Conservation (phyloP, 2,113 vertebrate genomes). For the Callaeas wilsoni region DNA sequence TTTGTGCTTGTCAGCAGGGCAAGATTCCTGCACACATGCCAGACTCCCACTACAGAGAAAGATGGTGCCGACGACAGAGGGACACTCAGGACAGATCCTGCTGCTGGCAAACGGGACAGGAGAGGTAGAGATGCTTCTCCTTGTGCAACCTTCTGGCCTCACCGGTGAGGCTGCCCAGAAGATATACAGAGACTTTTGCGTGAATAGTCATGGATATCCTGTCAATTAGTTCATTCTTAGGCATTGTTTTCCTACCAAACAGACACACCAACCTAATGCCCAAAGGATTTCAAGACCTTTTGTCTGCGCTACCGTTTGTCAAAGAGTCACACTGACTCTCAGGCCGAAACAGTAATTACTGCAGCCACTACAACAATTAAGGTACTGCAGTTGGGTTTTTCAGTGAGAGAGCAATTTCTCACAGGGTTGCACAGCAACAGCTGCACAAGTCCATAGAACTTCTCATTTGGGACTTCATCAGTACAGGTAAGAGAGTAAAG, state of each 20-base stretch:
- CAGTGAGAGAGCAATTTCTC: neutral
- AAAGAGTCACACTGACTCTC: neutral
- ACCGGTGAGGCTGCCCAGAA: neutral
- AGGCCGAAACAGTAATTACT: neutral
- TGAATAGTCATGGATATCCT: rapidly evolving
- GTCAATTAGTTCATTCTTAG: neutral
- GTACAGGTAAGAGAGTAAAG: neutral
- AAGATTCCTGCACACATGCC: neutral
- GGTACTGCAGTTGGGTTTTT: neutral
- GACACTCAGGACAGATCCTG: neutral
- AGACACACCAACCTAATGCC: neutral
- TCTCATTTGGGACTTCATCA: neutral
- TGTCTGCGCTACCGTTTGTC: neutral
- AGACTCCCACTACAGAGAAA: neutral
- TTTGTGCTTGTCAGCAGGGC: neutral
- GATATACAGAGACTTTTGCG: neutral
- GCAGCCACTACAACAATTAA: neutral
- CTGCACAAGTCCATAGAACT: neutral
- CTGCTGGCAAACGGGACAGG: neutral
- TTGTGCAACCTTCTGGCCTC: neutral
- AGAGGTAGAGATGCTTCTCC: neutral
- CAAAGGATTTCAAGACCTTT: neutral
- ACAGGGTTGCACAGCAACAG: neutral
- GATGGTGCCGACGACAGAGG: neutral
- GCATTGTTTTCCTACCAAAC: neutral